Percentiles rank a stretch among this genome's conserved stretches.
phyloP scores from a whole-genome alignment of 2,888 invertebrate genomes.

The Synanthedon tipuliformis region DNA sequence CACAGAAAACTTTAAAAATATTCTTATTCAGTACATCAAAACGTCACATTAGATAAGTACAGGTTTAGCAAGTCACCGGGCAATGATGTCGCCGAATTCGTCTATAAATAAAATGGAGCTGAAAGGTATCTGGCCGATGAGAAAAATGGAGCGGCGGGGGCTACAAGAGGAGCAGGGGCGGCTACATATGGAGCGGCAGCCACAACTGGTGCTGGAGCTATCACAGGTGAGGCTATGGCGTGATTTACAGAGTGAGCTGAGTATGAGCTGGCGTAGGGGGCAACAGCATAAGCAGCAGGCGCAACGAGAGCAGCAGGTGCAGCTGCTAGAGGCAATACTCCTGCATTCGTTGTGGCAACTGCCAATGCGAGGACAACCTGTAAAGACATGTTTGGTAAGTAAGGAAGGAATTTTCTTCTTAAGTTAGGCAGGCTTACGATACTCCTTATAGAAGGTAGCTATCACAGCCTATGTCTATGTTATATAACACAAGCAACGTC shows the following conservation, averaged over 20 bases:
- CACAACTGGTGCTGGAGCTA: constrained; percentile 35
- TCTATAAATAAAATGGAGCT: constrained; percentile 48
- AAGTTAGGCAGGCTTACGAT: no score
- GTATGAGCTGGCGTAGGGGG: constrained; percentile 81
- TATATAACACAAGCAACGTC: no score
- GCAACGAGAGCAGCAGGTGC: constrained; percentile 66
- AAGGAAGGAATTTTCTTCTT: not conserved
- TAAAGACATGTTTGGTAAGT: constrained; percentile 6
- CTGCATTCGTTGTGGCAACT: constrained; percentile 35
- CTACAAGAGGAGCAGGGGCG: constrained; percentile 17
- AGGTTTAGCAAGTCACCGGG: constrained; percentile 60
- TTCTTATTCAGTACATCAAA: no score
- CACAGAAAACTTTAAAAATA: no score
- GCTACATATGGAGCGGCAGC: constrained; percentile 18
- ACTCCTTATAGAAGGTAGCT: no score
- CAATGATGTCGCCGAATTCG: constrained; percentile 57
- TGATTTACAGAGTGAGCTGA: constrained; percentile 82
- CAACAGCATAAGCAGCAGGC: constrained; percentile 71
- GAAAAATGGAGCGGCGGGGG: constrained; percentile 15
- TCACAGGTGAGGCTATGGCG: constrained; percentile 76
- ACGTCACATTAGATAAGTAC: not conserved
- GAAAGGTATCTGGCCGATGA: constrained; percentile 32
- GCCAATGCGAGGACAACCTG: constrained; percentile 53
- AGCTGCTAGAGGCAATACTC: constrained; percentile 38
- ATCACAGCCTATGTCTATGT: no score